Evolutionary conservation across 1,140 invertebrate species (phyloP).

Genomic region (Spodoptera litura): DNA sequence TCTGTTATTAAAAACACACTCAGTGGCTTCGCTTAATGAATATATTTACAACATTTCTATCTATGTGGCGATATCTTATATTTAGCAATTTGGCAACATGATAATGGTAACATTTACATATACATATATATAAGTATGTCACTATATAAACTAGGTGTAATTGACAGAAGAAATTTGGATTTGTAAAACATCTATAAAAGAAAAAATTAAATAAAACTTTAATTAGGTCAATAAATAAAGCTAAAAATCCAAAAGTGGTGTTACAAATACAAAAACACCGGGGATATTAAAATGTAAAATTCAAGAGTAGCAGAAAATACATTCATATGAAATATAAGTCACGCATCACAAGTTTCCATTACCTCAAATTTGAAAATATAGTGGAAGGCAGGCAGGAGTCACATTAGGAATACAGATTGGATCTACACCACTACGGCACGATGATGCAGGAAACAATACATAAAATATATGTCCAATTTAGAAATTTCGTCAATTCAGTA

Average conservation of each 20-base stretch:
- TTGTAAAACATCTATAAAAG: constrained; percentile 15
- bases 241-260: constrained; percentile 15
- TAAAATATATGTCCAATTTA: constrained; percentile 24
- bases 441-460: constrained; percentile 21
- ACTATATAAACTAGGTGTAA: constrained; percentile 71
- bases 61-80: constrained; percentile 76
- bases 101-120: constrained; percentile 76
- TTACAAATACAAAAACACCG: constrained; percentile 2
- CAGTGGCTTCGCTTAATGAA: constrained; percentile 73
- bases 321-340: constrained; percentile 25
- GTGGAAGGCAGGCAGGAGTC: constrained; percentile 33
- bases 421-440: constrained; percentile 27
- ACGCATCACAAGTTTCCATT: constrained; percentile 29
- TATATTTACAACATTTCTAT: constrained; percentile 81
- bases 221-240: not conserved
- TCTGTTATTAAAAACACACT: constrained; percentile 75
- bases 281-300: constrained; percentile 25
- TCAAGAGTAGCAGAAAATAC: constrained; percentile 36
- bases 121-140: constrained; percentile 63
- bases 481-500: constrained; percentile 52
- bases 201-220: not conserved
- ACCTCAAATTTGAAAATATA: constrained; percentile 39
- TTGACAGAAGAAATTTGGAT: constrained; percentile 77
- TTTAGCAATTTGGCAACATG: constrained; percentile 83
- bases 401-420: constrained; percentile 28